These are phyloP conservation scores for Entomobrya multifasciata DNA, from an alignment of 2,888 invertebrate genomes.

Conservation along the genomic window DNA sequence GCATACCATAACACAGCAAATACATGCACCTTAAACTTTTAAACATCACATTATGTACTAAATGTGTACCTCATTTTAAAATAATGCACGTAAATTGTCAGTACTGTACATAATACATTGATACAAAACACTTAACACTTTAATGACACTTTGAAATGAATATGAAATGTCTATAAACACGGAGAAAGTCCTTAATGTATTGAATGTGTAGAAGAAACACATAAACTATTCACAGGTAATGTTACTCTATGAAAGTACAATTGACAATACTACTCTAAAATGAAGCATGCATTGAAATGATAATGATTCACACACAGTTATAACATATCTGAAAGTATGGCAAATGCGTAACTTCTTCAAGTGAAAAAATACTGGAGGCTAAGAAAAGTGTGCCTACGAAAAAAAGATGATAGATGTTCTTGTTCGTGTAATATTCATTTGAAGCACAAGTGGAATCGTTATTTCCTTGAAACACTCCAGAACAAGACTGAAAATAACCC, in stretches of 20 bases:
- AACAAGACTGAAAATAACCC: constrained; percentile 41
- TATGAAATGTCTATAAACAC: neutral
- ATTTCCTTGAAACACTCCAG: constrained; percentile 43
- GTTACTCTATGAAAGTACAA: neutral
- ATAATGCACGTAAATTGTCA: neutral
- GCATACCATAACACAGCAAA: too few species aligned
- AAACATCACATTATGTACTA: too few species aligned
- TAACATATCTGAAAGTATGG: neutral
- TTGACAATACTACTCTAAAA: too few species aligned
- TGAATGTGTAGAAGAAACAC: neutral
- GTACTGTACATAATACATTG: neutral
- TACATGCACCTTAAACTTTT: neutral
- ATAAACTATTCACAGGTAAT: neutral
- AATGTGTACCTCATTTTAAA: too few species aligned
- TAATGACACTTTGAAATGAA: neutral
- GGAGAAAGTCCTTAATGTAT: neutral
- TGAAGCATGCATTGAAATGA: too few species aligned
- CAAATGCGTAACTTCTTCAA: neutral
- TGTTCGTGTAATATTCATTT: constrained; percentile 25
- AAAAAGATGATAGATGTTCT: neutral
- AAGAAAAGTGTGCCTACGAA: neutral
- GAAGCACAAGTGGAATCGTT: constrained; percentile 15
- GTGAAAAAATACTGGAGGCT: too few species aligned
- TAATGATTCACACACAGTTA: neutral
- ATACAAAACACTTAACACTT: neutral